Evolutionary conservation across 2,113 vertebrate genomes (phyloP).

Genomic region (Neopipo cinnamomea): DNA sequence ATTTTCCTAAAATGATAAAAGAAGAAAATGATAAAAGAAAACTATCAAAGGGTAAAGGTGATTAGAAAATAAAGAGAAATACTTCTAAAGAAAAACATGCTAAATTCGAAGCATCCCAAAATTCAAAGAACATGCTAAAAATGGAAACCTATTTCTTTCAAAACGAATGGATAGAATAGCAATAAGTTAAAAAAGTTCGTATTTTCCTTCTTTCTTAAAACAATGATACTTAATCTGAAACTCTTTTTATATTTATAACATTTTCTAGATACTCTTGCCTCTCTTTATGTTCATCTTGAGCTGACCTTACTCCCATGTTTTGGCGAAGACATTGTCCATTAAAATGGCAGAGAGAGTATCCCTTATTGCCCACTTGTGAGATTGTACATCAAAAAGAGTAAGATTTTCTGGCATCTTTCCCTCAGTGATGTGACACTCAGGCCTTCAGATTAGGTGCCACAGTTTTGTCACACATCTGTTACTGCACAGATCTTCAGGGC

Average conservation of each 20-base stretch:
- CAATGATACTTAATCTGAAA: background rate
- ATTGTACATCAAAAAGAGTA: too few species aligned
- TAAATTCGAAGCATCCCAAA: too few species aligned
- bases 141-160: background rate
- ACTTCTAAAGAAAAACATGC: background rate
- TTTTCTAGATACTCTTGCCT: background rate
- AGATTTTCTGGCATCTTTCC: background rate
- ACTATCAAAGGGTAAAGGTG: background rate
- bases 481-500: background rate
- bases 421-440: fast-evolving
- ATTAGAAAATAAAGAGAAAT: background rate
- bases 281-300: background rate
- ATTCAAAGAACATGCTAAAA: background rate
- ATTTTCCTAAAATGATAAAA: background rate
- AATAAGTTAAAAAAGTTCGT: background rate
- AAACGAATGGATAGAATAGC: background rate
- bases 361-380: background rate
- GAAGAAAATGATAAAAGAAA: background rate
- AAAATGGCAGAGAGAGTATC: background rate
- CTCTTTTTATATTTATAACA: background rate
- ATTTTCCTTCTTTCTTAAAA: background rate
- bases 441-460: too few species aligned
- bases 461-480: background rate
- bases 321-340: background rate
- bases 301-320: background rate